Base-by-base conservation (phyloP, 2,797 vertebrate genomes). In the Diceros bicornis region DNA sequence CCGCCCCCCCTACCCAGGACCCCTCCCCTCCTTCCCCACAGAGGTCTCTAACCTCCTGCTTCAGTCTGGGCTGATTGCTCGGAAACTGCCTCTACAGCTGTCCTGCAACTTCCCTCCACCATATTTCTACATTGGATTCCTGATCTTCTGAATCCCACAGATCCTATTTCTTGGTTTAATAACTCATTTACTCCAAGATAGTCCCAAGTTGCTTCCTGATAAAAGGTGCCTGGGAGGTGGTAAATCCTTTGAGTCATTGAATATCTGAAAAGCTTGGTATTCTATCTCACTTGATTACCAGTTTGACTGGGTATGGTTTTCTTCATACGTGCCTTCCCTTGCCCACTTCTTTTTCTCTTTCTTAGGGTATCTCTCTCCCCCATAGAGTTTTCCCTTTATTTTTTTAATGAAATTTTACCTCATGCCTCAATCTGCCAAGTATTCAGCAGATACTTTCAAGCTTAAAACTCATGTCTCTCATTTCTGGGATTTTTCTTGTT, bases 91-190 rank as follows among this genome's bases (percentile, higher is more conserved):
- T 12, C 23, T 68, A 55, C 18, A 47, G 37, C 25, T 64, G 21
- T 29, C 4, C 47, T 62, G 68, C 8, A 55, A 2, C 57, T 57
- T 34, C 52, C 50, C 17, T 95, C 34, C 8, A n/a, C 9, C 57
- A 3, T 20, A 16, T 25, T n/a, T 78, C 66, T 37, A 1, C n/a
- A 23, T 61, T 69, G 55, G 17, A n/a, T 71, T 12, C 20, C 47
- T 55, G 29, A n/a, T 71, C 69, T 89, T 74, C n/a, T 27, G 7
- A 55, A 37, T 89, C 81, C 41, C 50, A 2, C 4, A n/a, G 16
- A 34, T 84, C 29, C 20, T 69, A 1, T 78, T 89, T 96, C 59
- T 83, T 81, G 66, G 27, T n/a, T 89, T 69, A 68, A 81, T 89
- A 86, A 75, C 37, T 87, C 34, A 13, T 27, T 88, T 57, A 50